These are phyloP conservation scores for Agrypnia vestita DNA, from an alignment of 1,140 invertebrate genomes.

Conservation along the genomic window DNA sequence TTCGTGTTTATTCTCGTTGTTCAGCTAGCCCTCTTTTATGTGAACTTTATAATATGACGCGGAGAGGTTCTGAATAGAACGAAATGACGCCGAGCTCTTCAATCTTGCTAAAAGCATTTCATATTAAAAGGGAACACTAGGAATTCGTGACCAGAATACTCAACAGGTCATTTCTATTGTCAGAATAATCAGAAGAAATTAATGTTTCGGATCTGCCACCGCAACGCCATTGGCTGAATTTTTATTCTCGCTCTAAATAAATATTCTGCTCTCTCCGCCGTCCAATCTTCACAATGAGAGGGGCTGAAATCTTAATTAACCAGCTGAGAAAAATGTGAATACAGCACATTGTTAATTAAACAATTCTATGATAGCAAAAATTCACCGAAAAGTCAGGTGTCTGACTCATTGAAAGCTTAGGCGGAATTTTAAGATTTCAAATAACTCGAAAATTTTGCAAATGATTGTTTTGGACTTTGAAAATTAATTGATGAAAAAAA, in stretches of 20 bases:
- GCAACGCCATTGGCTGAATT: background rate
- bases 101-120: conserved; percentile 25
- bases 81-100: background rate
- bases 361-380: too few relatives aligned
- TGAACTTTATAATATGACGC: background rate
- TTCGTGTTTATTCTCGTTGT: too few relatives aligned
- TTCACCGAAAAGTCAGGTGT: too few relatives aligned
- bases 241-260: conserved; percentile 1
- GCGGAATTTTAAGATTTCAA: too few relatives aligned
- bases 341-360: too few relatives aligned
- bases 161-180: conserved; percentile 35
- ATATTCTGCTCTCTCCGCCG: background rate
- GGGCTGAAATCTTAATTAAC: conserved; percentile 12
- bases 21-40: conserved; percentile 1
- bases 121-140: background rate
- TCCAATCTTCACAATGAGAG: background rate
- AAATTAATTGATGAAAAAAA: too few relatives aligned
- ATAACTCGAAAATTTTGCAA: too few relatives aligned
- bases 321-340: background rate
- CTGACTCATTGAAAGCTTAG: too few relatives aligned
- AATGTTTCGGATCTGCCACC: background rate
- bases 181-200: conserved; percentile 30
- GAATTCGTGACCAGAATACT: background rate
- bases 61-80: conserved; percentile 13
- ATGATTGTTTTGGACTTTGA: too few relatives aligned